Base-by-base conservation (phyloP, 2,888 invertebrate genomes). In the Hypsopygia costalis region DNA sequence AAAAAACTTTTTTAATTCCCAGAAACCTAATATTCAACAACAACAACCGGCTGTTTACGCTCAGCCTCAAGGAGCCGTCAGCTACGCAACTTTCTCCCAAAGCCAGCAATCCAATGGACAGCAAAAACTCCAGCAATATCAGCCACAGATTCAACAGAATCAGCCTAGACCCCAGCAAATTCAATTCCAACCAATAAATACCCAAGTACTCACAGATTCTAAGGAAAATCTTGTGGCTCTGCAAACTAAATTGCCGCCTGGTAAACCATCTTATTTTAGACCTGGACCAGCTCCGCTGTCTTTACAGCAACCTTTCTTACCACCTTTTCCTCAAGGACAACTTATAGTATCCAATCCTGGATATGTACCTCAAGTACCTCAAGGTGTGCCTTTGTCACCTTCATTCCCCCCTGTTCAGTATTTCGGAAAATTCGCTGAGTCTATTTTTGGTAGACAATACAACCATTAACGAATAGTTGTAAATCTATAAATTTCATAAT, bases 31-130 rank as follows among this genome's bases (percentile, higher is more conserved):
- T 10, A 9, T 33, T 9, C 33, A 33, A 27, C 6, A 33, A 7
- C 32, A 11, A n/a, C n/a, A n/a, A n/a, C n/a, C n/a, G n/a, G 1
- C 7, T 11, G 16, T 25, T 12, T 28, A 27, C 28, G 33, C 9
- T 7, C 39, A 39, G 8, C 33, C 38, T 3, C 39, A 39, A 39
- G 39, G 74, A 11, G 78, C 83, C 1, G 54, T 77, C 1, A 86
- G 82, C 56, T 86, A 74, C 51, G 69, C 82, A 1, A 80, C 71
- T 34, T 81, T 77, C 46, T 69, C 76, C 0, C 72, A 71, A 37
- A 69, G 69, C 27, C 62, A 72, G 11, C 62, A 66, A 1, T 20
- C 25, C 6, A 25, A 25, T 7, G 25, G 6, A n/a, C 25, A 44
- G 34, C 34, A 28, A 10, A 29, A 21, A 29, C 20, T 8, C 20